phyloP scores from a whole-genome alignment of 2,888 invertebrate species.

The Fragum whitleyi region DNA sequence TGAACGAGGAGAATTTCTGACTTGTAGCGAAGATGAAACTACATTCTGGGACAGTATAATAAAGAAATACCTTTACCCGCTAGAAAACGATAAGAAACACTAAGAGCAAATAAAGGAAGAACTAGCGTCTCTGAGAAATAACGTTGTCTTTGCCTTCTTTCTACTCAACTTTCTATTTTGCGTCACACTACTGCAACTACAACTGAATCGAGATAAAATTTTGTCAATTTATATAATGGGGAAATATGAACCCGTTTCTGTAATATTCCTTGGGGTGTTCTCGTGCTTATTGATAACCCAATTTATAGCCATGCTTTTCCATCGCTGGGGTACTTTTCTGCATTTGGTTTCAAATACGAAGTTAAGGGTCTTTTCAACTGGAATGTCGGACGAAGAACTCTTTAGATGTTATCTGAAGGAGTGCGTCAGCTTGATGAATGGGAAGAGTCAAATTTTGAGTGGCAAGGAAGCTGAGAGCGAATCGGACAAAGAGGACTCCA shows the following conservation, averaged over 20 bases:
- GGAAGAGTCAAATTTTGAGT: constrained; percentile 11
- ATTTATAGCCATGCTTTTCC: constrained; percentile 98
- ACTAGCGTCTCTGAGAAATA: constrained; percentile 67
- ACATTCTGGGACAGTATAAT: constrained; percentile 97
- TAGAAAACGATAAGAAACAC: constrained; percentile 93
- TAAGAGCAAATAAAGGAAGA: constrained; percentile 66
- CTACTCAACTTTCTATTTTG: constrained; percentile 99
- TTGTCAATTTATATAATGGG: constrained; percentile 87
- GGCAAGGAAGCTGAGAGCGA: not conserved
- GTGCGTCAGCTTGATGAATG: constrained; percentile 5
- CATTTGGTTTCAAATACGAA: constrained; percentile 94
- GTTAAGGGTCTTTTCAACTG: not conserved
- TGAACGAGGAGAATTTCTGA: not conserved
- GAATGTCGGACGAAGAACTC: constrained; percentile 12
- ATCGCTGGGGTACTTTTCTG: constrained; percentile 98
- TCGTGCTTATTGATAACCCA: constrained; percentile 97
- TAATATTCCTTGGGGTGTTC: constrained; percentile 98
- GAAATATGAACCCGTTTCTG: constrained; percentile 87
- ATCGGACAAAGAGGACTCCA: not conserved
- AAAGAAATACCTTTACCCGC: constrained; percentile 96
- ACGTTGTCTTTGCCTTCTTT: constrained; percentile 86
- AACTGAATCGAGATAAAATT: constrained; percentile 89
- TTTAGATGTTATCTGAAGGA: constrained; percentile 6
- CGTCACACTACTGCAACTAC: constrained; percentile 98
- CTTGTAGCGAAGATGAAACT: constrained; percentile 89